Base-by-base conservation (phyloP, 1,140 invertebrate species). In the Adelges cooleyi region DNA sequence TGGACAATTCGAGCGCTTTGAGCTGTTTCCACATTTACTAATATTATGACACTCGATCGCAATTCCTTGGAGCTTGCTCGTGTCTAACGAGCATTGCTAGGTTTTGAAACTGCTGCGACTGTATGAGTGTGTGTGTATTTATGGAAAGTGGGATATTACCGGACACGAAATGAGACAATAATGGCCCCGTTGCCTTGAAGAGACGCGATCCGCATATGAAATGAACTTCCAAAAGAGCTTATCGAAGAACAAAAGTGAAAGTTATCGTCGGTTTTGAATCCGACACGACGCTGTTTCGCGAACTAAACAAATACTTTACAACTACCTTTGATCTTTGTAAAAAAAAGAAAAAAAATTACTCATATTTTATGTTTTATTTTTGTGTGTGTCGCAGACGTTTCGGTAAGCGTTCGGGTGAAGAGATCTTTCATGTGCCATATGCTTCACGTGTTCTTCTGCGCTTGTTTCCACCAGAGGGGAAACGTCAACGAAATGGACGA, bases 361-460 rank as follows among this genome's bases (percentile, higher is more conserved):
- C 9, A 38, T 29, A 44, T 53, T 53, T 6, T 25, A 17, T 11
- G 40, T 40, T 17, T 56, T 53, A 11, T 44, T 36, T 23, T 5
- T 18, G 67, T n/a, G n/a, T n/a, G 49, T 48, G 2, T 70, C 71
- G 8, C 70, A 86, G 85, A 86, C 75, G 83, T 85, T 36, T 83
- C 84, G 10, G 82, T 86, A 18, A 85, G 84, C 36, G 72, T 85
- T 17, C 76, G 84, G 68, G 77, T 85, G n/a, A 74, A 79, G 66
- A 73, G 79, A 49, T 82, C 82, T 38, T 72, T 80, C 65, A 84
- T 85, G 80, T 87, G 85, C 68, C 79, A 79, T 36, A 74, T 86
- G 70, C 77, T 87, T 69, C 85, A 87, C 71, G 76, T 80, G 42
- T 73, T 86, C 68, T 87, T 86, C 74, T 86, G 85, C 69, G 76